These are phyloP conservation scores for Ciconia boyciana DNA, from an alignment of 2,113 vertebrate genomes.

Conservation along the genomic window DNA sequence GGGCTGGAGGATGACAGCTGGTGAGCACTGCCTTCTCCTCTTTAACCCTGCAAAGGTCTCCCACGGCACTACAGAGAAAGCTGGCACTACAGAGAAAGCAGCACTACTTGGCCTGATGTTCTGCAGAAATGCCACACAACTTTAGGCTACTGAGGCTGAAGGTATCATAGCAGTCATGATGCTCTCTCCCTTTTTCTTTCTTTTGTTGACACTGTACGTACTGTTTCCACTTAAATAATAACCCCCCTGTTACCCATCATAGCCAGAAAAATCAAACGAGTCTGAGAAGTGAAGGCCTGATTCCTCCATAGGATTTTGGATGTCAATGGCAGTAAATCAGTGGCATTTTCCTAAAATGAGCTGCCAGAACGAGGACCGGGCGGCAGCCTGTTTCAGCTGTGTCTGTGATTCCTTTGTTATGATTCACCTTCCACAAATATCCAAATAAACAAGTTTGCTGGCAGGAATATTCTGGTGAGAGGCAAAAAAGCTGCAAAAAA, in stretches of 20 bases:
- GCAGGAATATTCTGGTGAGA: constrained; percentile 3
- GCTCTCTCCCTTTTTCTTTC: neutral
- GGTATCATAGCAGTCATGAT: neutral
- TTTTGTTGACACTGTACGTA: neutral
- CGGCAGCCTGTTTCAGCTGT: neutral
- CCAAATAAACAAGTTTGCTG: constrained; percentile 49
- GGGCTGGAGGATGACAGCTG: neutral
- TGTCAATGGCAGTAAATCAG: neutral
- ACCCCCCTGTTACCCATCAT: neutral
- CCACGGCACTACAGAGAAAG: neutral
- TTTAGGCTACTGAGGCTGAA: neutral
- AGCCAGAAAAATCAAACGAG: neutral
- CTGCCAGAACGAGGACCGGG: neutral
- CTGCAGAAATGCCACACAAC: neutral
- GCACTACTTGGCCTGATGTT: neutral
- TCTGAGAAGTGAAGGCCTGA: neutral
- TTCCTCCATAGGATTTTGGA: neutral
- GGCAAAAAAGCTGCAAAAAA: neutral
- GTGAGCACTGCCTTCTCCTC: neutral
- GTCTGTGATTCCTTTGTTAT: constrained; percentile 46
- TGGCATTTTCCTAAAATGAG: neutral
- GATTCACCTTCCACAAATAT: constrained; percentile 58
- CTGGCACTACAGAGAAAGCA: neutral
- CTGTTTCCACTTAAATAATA: neutral
- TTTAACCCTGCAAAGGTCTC: neutral